Evolutionary conservation across 2,888 invertebrate species (phyloP), one percentile per base, ranked within the genome.

Genomic region (Drosophila infuscata): DNA sequence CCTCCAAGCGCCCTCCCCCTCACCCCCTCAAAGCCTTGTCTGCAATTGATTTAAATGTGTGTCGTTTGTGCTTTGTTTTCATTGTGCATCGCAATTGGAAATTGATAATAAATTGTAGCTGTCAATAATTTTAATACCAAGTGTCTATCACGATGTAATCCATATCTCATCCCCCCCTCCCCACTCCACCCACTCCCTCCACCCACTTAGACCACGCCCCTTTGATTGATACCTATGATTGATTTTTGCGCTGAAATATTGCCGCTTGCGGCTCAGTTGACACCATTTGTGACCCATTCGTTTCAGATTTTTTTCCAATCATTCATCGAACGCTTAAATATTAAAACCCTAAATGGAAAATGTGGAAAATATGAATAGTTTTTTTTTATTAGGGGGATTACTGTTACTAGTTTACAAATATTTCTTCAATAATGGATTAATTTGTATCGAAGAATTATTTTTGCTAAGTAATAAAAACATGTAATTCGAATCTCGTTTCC

Each of bases 51-150:
- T 82, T 81, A 74, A 82, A 78, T 70, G 79, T 66, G 53, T 79
- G 76, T 73, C 74, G 81, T 71, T 74, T 58, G 66, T 35, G 60
- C 30, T 65, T 63, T 79, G 68, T 56, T 67, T 60, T 32, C 30
- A 3, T 59, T 78, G 67, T 29, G 49, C 49, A 3, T 66, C 63
- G 59, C 64, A 56, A 70, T 69, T 62, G 64, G 64, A 70, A 87
- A 83, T 89, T 85, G 88, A 88, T 91, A 90, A 91, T 91, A 91
- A 91, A 91, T 91, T 87, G 86, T 83, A 74, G 84, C 87, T 91
- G 91, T 91, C 91, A 91, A 87, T 91, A 89, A 81, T 81, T 89
- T 91, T 85, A 84, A 90, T 91, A 81, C 82, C 83, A 65, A 72
- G 79, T 90, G 86, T 91, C 88, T 87, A 83, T 91, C 90, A 91